A percentile compares a stretch with the other conserved stretches of the same genome.
These are phyloP conservation scores for Electrona antarctica DNA, from an alignment of 2,113 vertebrate genomes.

Conservation along the genomic window DNA sequence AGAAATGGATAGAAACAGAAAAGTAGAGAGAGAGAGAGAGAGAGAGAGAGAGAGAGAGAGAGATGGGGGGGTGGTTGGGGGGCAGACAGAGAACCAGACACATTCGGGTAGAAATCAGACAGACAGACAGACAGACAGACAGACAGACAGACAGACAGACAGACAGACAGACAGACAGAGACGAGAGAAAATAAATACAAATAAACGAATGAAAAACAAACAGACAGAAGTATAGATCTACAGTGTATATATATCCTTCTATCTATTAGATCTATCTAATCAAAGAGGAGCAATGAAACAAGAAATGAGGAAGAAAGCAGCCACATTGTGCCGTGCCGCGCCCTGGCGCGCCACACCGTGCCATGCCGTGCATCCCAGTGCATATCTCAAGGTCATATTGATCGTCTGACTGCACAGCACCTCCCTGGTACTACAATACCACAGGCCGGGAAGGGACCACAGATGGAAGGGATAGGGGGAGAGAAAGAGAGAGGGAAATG, in stretches of 20 bases:
- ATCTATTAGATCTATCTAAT: too few species aligned
- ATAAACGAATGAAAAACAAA: not conserved
- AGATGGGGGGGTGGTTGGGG: not conserved
- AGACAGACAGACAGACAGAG: not conserved
- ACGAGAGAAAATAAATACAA: not conserved
- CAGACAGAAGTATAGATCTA: not conserved
- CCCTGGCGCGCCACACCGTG: not conserved
- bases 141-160: not conserved
- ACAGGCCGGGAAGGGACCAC: constrained; percentile 12
- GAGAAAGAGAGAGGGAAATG: not conserved
- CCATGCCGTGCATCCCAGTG: constrained; percentile 9
- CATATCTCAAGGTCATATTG: constrained; percentile 72
- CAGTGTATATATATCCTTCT: too few species aligned
- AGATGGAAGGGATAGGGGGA: constrained; percentile 6
- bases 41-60: constrained; percentile 7
- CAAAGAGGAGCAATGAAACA: too few species aligned
- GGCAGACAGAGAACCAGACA: not conserved
- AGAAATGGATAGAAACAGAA: constrained; percentile 5
- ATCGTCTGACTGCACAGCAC: constrained; percentile 50
- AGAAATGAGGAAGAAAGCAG: too few species aligned
- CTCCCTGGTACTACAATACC: constrained; percentile 13
- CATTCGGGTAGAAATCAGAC: not conserved
- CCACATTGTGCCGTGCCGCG: too few species aligned
- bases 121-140: not conserved
- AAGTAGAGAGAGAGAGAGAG: not conserved